phyloP scores from a whole-genome alignment of 2,888 invertebrate species.

The Acrobasis suavella region DNA sequence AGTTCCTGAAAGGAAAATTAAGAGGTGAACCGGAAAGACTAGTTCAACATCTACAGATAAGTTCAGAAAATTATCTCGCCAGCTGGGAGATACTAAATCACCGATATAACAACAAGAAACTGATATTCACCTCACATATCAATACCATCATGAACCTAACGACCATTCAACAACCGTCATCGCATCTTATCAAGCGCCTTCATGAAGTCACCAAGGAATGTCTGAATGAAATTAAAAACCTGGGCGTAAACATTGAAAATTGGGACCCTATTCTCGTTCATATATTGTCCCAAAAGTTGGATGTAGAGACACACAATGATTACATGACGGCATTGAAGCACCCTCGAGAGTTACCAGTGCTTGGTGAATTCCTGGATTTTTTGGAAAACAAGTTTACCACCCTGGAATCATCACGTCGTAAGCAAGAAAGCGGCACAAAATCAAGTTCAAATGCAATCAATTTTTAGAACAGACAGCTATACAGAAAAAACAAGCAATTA shows the following conservation, averaged over 20 bases:
- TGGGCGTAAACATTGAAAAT: background rate
- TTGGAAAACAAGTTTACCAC: slow-evolving; percentile 29
- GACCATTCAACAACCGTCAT: too few relatives aligned
- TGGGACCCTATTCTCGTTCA: slow-evolving; percentile 28
- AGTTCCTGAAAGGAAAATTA: background rate
- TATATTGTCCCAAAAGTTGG: slow-evolving; percentile 32
- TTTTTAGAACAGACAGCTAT: slow-evolving; percentile 23
- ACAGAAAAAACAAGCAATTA: slow-evolving; percentile 19
- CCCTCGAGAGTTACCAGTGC: slow-evolving; percentile 24
- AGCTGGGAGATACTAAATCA: slow-evolving; percentile 3
- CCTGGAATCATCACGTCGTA: slow-evolving; percentile 28
- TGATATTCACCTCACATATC: too few relatives aligned
- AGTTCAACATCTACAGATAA: background rate
- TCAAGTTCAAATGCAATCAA: slow-evolving; percentile 5
- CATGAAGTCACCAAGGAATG: background rate
- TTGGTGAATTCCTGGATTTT: slow-evolving; percentile 28
- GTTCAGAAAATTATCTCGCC: background rate
- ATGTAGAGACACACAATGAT: slow-evolving; percentile 27
- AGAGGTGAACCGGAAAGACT: background rate
- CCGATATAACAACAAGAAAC: background rate
- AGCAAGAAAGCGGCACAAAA: slow-evolving; percentile 17
- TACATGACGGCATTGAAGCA: slow-evolving; percentile 27
- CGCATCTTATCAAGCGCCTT: background rate
- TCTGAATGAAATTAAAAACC: background rate
- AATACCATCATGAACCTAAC: too few relatives aligned